Evolutionary conservation across 2,113 vertebrate species (phyloP).

Genomic region (Leucoraja erinaceus): DNA sequence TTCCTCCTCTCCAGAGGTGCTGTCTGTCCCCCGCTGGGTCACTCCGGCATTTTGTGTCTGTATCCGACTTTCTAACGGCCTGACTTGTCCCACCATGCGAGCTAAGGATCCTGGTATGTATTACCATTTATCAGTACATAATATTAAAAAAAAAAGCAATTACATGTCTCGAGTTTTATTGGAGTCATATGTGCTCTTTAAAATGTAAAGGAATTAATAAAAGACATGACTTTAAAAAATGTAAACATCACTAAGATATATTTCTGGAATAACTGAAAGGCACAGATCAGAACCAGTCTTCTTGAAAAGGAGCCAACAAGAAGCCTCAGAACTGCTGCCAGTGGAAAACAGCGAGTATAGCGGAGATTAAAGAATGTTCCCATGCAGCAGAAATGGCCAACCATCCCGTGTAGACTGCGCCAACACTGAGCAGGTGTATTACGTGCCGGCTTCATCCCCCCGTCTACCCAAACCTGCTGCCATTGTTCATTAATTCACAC

Average conservation of each 20-base stretch:
- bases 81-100: background rate
- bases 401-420: background rate
- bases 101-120: background rate
- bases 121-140: slow-evolving; percentile 35
- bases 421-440: too few species aligned
- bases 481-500: too few species aligned
- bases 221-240: background rate
- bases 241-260: slow-evolving; percentile 15
- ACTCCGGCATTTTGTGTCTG: too few species aligned
- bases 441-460: background rate
- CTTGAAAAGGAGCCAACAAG: background rate
- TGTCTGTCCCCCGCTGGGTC: too few species aligned
- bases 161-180: slow-evolving; percentile 14
- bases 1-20: too few species aligned
- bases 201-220: slow-evolving; percentile 24
- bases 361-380: background rate
- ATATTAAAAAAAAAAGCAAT: slow-evolving; percentile 15
- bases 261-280: slow-evolving; percentile 26
- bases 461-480: background rate
- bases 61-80: background rate
- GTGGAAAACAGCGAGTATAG: background rate
- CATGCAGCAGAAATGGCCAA: background rate
- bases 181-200: slow-evolving; percentile 30
- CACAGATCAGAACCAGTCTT: slow-evolving; percentile 26
- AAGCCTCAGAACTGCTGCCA: background rate